A percentile compares a stretch with the other conserved stretches of the same genome.
These are phyloP conservation scores for Aradus depressus DNA, from an alignment of 2,888 invertebrate species.

Conservation along the genomic window DNA sequence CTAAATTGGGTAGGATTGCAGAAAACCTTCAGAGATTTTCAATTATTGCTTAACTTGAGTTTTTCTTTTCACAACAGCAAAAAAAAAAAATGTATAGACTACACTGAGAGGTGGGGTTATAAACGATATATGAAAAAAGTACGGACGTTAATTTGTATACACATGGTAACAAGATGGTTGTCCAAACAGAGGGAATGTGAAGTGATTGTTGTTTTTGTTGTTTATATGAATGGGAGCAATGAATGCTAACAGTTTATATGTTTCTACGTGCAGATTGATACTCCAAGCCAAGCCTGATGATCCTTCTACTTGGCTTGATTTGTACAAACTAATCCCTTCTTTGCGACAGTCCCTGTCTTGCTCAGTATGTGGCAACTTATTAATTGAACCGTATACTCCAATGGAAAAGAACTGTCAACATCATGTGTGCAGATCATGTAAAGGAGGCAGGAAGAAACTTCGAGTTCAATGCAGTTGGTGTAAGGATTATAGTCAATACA, in stretches of 20 bases:
- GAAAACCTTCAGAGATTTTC: no score
- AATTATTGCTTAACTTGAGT: no score
- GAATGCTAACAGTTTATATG: slow-evolving; percentile 73
- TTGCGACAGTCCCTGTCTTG: slow-evolving; percentile 79
- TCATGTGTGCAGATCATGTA: slow-evolving; percentile 74
- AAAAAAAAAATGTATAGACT: no score
- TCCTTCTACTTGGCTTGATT: slow-evolving; percentile 36
- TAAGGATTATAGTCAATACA: slow-evolving; percentile 69
- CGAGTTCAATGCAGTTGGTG: slow-evolving; percentile 78
- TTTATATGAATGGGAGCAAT: no score
- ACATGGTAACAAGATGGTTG: no score
- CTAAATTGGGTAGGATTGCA: not conserved
- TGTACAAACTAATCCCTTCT: slow-evolving; percentile 52
- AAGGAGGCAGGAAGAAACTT: slow-evolving; percentile 72
- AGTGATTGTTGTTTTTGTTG: no score
- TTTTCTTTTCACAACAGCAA: no score
- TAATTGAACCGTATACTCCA: slow-evolving; percentile 72
- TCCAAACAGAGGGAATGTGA: no score
- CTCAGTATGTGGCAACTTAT: slow-evolving; percentile 73
- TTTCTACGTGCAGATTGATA: slow-evolving; percentile 68
- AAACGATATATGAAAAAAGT: no score
- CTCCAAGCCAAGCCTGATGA: slow-evolving; percentile 60
- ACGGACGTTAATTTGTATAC: no score
- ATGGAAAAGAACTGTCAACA: slow-evolving; percentile 71
- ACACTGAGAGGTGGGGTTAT: no score